Conservation (phyloP, 1,140 invertebrate species). For the Varroa destructor region DNA sequence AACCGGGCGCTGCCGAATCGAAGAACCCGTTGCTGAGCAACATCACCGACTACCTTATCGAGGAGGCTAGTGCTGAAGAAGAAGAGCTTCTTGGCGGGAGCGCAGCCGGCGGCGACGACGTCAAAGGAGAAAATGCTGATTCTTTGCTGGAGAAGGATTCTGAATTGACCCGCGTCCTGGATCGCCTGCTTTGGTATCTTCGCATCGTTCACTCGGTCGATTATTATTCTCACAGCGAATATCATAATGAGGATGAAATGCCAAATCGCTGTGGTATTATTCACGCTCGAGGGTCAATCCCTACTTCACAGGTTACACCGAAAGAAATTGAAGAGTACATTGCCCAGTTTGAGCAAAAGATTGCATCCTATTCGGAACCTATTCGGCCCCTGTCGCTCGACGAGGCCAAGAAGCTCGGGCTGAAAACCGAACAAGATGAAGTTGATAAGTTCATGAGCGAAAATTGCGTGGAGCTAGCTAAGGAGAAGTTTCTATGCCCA, state of each 20-base stretch:
- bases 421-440: conserved; percentile 69
- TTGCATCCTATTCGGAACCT: conserved; percentile 66
- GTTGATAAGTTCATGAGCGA: conserved; percentile 85
- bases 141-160: conserved; percentile 62
- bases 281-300: conserved; percentile 69
- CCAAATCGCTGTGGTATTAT: conserved; percentile 96
- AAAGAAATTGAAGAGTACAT: conserved; percentile 56
- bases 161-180: conserved; percentile 55
- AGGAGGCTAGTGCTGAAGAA: conserved; percentile 94
- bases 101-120: conserved; percentile 44
- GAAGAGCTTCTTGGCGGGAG: conserved; percentile 75
- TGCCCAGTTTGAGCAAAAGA: conserved; percentile 66
- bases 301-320: conserved; percentile 59
- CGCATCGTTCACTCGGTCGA: conserved; percentile 95
- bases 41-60: conserved; percentile 94
- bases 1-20: conserved; percentile 54
- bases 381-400: conserved; percentile 56
- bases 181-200: conserved; percentile 76
- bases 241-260: conserved; percentile 99
- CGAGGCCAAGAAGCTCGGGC: conserved; percentile 69
- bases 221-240: conserved; percentile 97
- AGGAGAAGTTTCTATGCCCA: conserved; percentile 97
- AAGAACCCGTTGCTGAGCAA: conserved; percentile 91
- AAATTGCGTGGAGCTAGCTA: conserved; percentile 85
- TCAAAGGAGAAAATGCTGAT: conserved; percentile 27